Base-by-base conservation (phyloP, 2,113 vertebrate genomes). In the Brevimyrus niger region DNA sequence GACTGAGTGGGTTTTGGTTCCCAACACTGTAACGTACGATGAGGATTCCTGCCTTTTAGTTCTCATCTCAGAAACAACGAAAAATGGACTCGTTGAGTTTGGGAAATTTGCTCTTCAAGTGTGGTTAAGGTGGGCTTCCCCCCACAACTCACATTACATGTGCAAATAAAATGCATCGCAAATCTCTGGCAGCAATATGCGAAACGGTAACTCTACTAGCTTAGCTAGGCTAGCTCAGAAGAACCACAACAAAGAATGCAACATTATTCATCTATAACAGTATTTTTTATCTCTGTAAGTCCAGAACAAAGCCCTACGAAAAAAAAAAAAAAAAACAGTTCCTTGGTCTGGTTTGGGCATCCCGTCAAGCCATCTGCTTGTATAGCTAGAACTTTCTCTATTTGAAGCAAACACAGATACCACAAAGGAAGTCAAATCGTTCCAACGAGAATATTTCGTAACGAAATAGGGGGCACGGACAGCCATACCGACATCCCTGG, bases 391-490 rank as follows among this genome's bases (percentile, higher is more conserved):
- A 48, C 17, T 47, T 10, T 10, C 11, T 73, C 35, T 17, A 23
- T 48, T 47, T 65, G 44, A 80, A 6, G 73, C 31, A 7, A 35
- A 42, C 87, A 50, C 58, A 50, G 82, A 46, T 47, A 84, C 42
- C 82, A 73, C 87, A 88, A 88, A 58, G 42, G 47, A 58, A 46
- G 58, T 47, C 87, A 88, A 7, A 76, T 76, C 46, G n/a, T 15
- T 73, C 58, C 58, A 48, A 88, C 15, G 15, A 73, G 44, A 88
- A 88, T 47, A 88, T 76, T 48, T 88, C 73, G 46, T 48, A 65
- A 88, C 11, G 38, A 88, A 65, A 44, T 13, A 31, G 44, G 23
- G 46, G 3, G 4, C 15, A 17, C n/a, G 4, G 8, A 48, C 9
- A 38, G n/a, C 27, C 44, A 48, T 69, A 73, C 44, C 61, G 47